These are phyloP conservation scores for Aphis gossypii DNA, from an alignment of 1,140 invertebrate genomes.

Conservation along the genomic window DNA sequence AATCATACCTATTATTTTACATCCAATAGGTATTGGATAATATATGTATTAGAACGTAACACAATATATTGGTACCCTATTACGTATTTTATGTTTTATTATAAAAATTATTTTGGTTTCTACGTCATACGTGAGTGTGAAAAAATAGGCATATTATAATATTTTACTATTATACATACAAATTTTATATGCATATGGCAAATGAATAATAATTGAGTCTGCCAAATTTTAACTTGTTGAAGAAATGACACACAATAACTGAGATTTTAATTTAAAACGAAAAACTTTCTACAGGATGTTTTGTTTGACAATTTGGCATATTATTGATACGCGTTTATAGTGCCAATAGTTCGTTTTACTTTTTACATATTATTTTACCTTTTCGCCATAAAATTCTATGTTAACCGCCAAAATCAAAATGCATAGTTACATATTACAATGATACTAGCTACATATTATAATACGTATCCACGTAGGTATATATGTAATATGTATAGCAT, in stretches of 20 bases:
- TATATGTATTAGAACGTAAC: neutral
- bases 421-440: neutral
- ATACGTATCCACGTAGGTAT: neutral
- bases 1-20: too few species aligned
- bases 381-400: neutral
- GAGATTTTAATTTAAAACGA: slow-evolving; percentile 34
- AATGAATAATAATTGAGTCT: slow-evolving; percentile 7
- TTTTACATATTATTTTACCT: slow-evolving; percentile 15
- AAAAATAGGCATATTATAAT: neutral
- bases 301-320: slow-evolving; percentile 16
- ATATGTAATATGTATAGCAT: slow-evolving; percentile 19
- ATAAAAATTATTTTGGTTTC: neutral
- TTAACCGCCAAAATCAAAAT: neutral
- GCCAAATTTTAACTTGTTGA: neutral
- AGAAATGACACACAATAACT: slow-evolving; percentile 24
- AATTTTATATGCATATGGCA: neutral
- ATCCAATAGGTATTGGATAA: too few species aligned
- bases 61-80: neutral
- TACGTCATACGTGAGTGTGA: neutral
- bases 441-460: neutral
- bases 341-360: slow-evolving; percentile 31
- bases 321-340: slow-evolving; percentile 26
- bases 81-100: neutral
- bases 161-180: neutral
- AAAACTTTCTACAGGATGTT: slow-evolving; percentile 53